phyloP scores from a whole-genome alignment of 2,113 vertebrate genomes.

The Bombycilla garrulus region DNA sequence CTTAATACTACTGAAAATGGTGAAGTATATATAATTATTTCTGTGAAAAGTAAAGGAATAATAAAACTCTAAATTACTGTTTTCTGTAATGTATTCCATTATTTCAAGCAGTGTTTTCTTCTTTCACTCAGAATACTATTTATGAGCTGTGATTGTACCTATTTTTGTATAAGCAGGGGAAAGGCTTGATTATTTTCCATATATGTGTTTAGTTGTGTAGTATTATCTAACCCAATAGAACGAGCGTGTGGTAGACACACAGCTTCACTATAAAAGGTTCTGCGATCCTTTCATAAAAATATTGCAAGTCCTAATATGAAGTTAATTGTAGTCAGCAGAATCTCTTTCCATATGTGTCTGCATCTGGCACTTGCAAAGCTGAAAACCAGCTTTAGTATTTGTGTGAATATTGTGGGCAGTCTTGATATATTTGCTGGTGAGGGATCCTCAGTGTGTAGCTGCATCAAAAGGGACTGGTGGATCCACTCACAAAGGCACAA shows the following conservation, averaged over 20 bases:
- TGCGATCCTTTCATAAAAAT: not conserved
- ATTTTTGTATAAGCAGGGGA: not conserved
- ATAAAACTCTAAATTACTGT: constrained; percentile 67
- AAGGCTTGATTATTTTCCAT: not conserved
- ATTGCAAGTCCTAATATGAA: not conserved
- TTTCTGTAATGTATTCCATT: constrained; percentile 41
- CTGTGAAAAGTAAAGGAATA: constrained; percentile 57
- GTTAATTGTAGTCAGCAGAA: not conserved
- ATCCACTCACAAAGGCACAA: not conserved
- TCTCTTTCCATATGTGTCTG: not conserved
- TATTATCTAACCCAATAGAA: not conserved
- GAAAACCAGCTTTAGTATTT: not conserved
- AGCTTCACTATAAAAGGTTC: not conserved
- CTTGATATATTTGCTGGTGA: not conserved
- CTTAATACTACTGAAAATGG: constrained; percentile 63
- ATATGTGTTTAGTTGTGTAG: not conserved
- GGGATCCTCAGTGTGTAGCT: not conserved
- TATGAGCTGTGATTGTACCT: not conserved
- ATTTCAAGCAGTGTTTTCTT: constrained; percentile 54
- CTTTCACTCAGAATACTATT: constrained; percentile 31
- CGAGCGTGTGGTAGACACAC: not conserved
- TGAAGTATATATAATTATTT: constrained; percentile 63
- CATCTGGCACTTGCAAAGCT: not conserved
- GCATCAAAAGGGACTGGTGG: not conserved
- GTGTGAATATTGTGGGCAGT: not conserved